Percentiles rank a stretch among this genome's conserved stretches.
Evolutionary conservation across 2,113 vertebrate genomes (phyloP).

Genomic region (Puma concolor): DNA sequence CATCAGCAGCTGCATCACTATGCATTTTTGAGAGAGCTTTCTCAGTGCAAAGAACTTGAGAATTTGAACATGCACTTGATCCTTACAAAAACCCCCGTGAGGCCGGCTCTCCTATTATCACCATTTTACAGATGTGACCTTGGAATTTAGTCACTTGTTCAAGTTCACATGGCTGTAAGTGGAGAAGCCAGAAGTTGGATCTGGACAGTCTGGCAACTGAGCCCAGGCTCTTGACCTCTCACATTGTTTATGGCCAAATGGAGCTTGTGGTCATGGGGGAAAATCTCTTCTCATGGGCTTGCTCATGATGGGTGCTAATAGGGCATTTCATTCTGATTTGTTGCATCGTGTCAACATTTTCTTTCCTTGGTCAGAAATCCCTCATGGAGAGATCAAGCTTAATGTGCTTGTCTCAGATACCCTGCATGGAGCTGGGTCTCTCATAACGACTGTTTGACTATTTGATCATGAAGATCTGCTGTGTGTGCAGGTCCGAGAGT

Average conservation of each 20-base stretch:
- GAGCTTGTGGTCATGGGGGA: background rate
- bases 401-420: background rate
- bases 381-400: background rate
- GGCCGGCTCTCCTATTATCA: background rate
- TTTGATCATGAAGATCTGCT: background rate
- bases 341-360: background rate
- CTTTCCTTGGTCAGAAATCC: background rate
- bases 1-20: background rate
- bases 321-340: background rate
- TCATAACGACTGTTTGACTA: background rate
- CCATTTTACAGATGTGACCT: background rate
- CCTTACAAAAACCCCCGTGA: background rate
- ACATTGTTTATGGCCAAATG: background rate
- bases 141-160: background rate
- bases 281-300: background rate
- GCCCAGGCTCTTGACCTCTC: background rate
- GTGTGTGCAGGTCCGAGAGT: background rate
- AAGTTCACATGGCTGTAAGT: background rate
- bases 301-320: accelerated
- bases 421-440: background rate
- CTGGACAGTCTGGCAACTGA: background rate
- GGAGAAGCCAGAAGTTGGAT: background rate
- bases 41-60: background rate
- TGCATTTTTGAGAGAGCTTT: background rate
- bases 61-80: background rate